These are phyloP conservation scores for Drosophila limbata DNA, from an alignment of 2,888 invertebrate genomes.

Conservation along the genomic window DNA sequence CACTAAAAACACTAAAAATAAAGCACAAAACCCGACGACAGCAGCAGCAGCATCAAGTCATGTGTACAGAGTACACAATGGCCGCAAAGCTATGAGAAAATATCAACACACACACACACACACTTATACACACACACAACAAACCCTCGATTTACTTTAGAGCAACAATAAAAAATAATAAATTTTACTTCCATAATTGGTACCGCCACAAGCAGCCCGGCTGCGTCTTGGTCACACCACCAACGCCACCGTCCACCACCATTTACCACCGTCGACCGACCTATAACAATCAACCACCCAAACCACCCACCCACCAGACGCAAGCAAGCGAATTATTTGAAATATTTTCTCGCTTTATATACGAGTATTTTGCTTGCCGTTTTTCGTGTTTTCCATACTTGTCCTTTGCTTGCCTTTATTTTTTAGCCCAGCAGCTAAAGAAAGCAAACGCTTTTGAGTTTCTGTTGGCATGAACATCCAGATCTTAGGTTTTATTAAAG, in stretches of 20 bases:
- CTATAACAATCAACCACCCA: conserved; percentile 6
- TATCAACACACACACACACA: conserved; percentile 26
- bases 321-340: conserved; percentile 69
- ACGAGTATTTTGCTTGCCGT: conserved; percentile 39
- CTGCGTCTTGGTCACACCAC: conserved; percentile 55
- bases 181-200: conserved; percentile 74
- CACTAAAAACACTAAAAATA: conserved; percentile 71
- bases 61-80: conserved; percentile 58
- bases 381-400: conserved; percentile 40
- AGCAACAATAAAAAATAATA: conserved; percentile 73
- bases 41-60: conserved; percentile 41
- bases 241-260: conserved; percentile 1
- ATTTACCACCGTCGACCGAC: conserved; percentile 5
- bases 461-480: no score
- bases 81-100: conserved; percentile 48
- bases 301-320: conserved; percentile 2
- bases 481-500: no score
- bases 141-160: conserved; percentile 71
- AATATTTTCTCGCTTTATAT: conserved; percentile 65
- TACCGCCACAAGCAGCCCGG: conserved; percentile 72
- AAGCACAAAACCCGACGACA: conserved; percentile 53
- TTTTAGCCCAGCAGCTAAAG: no score
- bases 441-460: no score
- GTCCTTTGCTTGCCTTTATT: conserved; percentile 14
- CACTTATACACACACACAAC: conserved; percentile 39